These are phyloP conservation scores for Bombycilla garrulus DNA, from an alignment of 2,113 vertebrate genomes.

Conservation along the genomic window DNA sequence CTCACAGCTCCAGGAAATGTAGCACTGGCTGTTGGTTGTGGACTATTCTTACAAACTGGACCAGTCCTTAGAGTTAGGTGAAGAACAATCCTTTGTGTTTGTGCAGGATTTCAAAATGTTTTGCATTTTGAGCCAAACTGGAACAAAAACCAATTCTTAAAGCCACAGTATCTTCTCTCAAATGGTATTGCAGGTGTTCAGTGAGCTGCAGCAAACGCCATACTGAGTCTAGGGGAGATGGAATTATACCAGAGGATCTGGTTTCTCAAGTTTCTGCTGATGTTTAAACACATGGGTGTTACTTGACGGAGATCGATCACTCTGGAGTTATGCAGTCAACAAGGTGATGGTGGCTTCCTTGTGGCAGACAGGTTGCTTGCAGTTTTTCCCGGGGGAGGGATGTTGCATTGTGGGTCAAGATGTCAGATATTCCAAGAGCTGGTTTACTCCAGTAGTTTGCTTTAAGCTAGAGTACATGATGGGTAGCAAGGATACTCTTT, in stretches of 20 bases:
- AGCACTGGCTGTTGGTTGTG: not conserved
- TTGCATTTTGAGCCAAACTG: not conserved
- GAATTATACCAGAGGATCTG: not conserved
- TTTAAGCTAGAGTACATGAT: slow-evolving; percentile 10
- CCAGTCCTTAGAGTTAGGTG: not conserved
- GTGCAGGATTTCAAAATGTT: not conserved
- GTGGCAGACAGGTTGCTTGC: slow-evolving; percentile 3
- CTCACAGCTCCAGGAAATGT: not conserved
- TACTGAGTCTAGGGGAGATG: slow-evolving; percentile 1
- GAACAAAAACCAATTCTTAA: not conserved
- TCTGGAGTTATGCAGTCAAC: slow-evolving; percentile 1
- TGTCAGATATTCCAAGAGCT: slow-evolving; percentile 19
- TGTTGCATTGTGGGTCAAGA: slow-evolving; percentile 39
- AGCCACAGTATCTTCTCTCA: not conserved
- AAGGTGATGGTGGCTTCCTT: slow-evolving; percentile 33
- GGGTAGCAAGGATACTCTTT: slow-evolving; percentile 20
- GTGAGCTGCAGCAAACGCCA: not conserved
- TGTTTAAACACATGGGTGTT: slow-evolving; percentile 44
- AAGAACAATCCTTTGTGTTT: not conserved
- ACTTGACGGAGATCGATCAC: slow-evolving; percentile 19
- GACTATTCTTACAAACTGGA: not conserved
- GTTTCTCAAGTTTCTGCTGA: slow-evolving; percentile 52
- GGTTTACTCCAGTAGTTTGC: not conserved
- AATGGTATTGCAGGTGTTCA: slow-evolving; percentile 27
- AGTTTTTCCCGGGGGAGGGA: not conserved